phyloP scores from a whole-genome alignment of 2,888 invertebrate species.

The Nudaria mundana region DNA sequence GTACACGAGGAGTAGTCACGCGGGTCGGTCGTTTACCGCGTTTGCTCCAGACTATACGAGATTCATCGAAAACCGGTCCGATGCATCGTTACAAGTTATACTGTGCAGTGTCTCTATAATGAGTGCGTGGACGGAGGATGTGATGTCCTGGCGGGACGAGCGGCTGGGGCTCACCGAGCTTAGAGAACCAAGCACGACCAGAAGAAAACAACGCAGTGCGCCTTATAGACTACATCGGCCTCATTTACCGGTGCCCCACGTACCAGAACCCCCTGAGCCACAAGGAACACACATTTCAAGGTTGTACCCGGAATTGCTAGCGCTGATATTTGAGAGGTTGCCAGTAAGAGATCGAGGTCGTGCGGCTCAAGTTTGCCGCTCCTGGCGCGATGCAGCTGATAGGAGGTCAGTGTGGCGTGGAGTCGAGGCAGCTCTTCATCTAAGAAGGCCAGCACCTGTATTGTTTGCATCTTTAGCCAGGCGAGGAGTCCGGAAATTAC shows the following conservation, averaged over 20 bases:
- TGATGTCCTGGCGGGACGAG: constrained; percentile 73
- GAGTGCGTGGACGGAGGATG: constrained; percentile 78
- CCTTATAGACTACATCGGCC: constrained; percentile 86
- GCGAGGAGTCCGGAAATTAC: constrained; percentile 93
- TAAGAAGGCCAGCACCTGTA: constrained; percentile 90
- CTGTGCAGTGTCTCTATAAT: constrained; percentile 64
- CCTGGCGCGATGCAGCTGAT: constrained; percentile 96
- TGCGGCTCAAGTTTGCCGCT: constrained; percentile 93
- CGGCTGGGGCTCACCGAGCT: constrained; percentile 70
- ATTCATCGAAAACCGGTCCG: constrained; percentile 71
- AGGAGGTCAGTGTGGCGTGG: constrained; percentile 96
- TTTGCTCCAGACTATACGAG: constrained; percentile 41
- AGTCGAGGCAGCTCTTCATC: constrained; percentile 94
- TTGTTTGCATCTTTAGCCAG: constrained; percentile 92
- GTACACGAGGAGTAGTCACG: constrained; percentile 60
- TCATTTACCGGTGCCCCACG: constrained; percentile 75
- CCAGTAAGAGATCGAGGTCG: constrained; percentile 94
- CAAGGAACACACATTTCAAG: constrained; percentile 90
- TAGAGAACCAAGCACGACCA: constrained; percentile 65
- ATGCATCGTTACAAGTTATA: constrained; percentile 68
- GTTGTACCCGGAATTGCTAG: constrained; percentile 95
- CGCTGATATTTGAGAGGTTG: constrained; percentile 94
- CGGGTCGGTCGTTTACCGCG: constrained; percentile 47
- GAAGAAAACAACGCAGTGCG: constrained; percentile 81
- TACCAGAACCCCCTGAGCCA: constrained; percentile 71